Base-by-base conservation (phyloP, 2,113 vertebrate species). In the Bostrychus sinensis region DNA sequence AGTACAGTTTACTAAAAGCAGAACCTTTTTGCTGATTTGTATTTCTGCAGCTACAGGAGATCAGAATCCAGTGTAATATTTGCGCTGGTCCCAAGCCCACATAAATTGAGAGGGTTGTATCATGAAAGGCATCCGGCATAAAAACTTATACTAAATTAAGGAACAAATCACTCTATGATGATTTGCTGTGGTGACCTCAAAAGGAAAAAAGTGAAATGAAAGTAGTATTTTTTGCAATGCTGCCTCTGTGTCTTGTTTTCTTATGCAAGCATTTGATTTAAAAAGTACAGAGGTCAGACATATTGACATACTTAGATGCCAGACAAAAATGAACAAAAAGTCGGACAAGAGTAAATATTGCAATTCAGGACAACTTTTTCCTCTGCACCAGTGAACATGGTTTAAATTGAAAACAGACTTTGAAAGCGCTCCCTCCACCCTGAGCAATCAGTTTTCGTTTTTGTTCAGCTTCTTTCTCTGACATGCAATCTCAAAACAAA, bases 381-480 rank as follows among this genome's bases (percentile, higher is more conserved):
- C 65, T 72, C 48, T 73, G 60, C 77, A 82, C 83, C 82, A 53
- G 30, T 36, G 62, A 90, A 79, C 75, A 70, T 62, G 67, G 53
- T 73, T 89, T 72, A 89, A 90, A 93, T 89, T 91, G 72, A 91
- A 92, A 91, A 82, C 92, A 91, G 91, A 90, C 86, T 34, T 46
- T 51, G 54, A 32, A 61, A 66, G 46, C 48, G 75, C 62, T 63
- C 58, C 42, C 78, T 82, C 81, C 82, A 82, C 81, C 78, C 88
- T 81, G 50, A 51, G 56, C 65, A 66, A 76, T 72, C 61, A 54
- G 38, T 76, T 77, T 69, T 64, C 73, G 41, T 70, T 69, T 80
- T 56, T 12, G 30, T 59, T 36, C 62, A 13, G 3, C 56, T 75
- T 60, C 56, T 37, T 56, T 14, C 58, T 45, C 61, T 77, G 62